Percentiles rank a stretch among this genome's conserved stretches.
These are phyloP conservation scores for Microcaecilia unicolor DNA, from an alignment of 2,797 vertebrate species.

Conservation along the genomic window DNA sequence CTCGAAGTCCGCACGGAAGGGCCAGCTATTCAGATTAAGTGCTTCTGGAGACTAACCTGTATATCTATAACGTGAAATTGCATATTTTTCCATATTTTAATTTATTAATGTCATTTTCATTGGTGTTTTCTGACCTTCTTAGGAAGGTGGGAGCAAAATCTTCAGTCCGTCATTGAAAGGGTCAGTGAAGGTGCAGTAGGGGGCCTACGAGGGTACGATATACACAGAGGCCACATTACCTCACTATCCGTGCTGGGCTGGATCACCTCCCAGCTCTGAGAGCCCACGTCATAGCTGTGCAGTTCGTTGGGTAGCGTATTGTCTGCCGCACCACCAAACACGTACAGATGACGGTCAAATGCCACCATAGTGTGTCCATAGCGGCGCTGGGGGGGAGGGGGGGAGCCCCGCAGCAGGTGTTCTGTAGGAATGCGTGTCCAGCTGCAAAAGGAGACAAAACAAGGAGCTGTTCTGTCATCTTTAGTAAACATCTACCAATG, in stretches of 20 bases:
- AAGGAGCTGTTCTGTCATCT: accelerated
- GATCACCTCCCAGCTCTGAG: constrained; percentile 95
- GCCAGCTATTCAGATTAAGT: too few species aligned
- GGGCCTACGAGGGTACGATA: too few species aligned
- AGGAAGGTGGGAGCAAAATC: too few species aligned
- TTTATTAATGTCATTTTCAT: too few species aligned
- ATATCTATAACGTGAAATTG: too few species aligned
- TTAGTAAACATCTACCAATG: neutral
- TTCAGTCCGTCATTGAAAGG: too few species aligned
- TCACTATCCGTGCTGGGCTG: constrained; percentile 90
- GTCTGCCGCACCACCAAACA: constrained; percentile 92
- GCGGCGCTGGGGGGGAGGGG: constrained; percentile 85
- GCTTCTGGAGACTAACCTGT: too few species aligned
- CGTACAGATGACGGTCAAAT: constrained; percentile 92
- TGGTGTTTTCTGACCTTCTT: too few species aligned
- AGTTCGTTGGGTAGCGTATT: constrained; percentile 95
- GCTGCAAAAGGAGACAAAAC: constrained; percentile 35
- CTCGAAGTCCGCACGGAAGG: too few species aligned
- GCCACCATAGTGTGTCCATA: constrained; percentile 98
- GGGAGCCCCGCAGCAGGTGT: constrained; percentile 89
- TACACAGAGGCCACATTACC: too few species aligned
- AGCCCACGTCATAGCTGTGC: constrained; percentile 94
- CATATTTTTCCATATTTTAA: too few species aligned
- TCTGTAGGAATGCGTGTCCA: constrained; percentile 97
- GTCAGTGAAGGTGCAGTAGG: too few species aligned